Base-by-base conservation (phyloP, 2,113 vertebrate genomes). In the Coturnix japonica region DNA sequence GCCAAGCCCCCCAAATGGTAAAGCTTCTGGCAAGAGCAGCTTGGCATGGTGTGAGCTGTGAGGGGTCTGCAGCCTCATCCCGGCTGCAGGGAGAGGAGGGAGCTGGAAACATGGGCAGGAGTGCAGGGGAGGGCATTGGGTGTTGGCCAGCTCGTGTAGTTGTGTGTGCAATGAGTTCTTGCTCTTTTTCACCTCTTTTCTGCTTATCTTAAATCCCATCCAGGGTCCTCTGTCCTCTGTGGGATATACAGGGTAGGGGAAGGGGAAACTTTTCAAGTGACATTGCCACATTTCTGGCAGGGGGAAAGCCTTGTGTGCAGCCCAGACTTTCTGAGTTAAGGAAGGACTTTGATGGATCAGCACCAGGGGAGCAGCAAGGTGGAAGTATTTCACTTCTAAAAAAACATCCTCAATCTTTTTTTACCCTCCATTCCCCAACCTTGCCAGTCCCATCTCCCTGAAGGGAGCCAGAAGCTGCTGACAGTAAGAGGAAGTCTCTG, bases 401-500 rank as follows among this genome's bases (percentile, higher is more conserved):
- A 82, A 92, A 92, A 54, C 1, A 12, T 72, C 89, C 89, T 81
- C 3, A 0, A 18, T 93, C 86, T 82, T 90, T 93, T 93, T 89
- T 94, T 92, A 63, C 91, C 89, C 73, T 93, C 66, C 83, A 83
- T 81, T 94, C 70, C 84, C 89, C 94, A 92, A 70, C 91, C 84
- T 90, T 93, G 79, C 93, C 79, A 84, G 89, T 71, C 72, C 92
- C 16, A 2, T 94, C 93, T 94, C 84, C 92, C 91, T 74, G 95
- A 85, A 92, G 92, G 87, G 85, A 93, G 89, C 94, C 84, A 59
- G 75, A 90, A 96, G 94, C 89, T 93, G 87, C 91, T 92, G 93
- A 93, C 96, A 95, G 95, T 90, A 11, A 95, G 88, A 96, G 95
- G 95, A 96, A 95, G 87, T 93, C 91, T 95, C 91, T 72, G 81